A percentile compares a stretch with the other conserved stretches of the same genome.
Conservation (phyloP, 2,888 invertebrate genomes). For the Stenolophus ochropezus region DNA sequence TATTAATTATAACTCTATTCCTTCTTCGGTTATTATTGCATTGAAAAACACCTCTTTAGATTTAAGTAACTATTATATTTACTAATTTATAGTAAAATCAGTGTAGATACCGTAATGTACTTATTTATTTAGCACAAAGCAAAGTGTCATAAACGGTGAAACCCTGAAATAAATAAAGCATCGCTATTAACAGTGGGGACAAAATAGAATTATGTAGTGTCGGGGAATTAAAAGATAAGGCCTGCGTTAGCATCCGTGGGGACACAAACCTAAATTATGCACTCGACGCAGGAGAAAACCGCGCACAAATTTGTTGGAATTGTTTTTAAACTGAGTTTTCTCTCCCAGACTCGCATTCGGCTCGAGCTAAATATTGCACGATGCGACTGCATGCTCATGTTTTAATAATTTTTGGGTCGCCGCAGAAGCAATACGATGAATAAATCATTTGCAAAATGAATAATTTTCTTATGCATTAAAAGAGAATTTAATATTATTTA, state of each 20-base stretch:
- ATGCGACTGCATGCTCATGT: conserved; percentile 30
- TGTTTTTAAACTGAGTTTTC: conserved; percentile 48
- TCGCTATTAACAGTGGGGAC: too few species aligned
- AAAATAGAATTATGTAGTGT: conserved; percentile 45
- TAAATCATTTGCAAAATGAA: conserved; percentile 12
- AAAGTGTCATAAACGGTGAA: too few species aligned
- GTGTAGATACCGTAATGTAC: too few species aligned
- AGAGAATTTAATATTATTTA: background rate
- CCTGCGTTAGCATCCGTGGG: background rate
- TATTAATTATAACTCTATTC: too few species aligned
- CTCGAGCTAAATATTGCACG: background rate
- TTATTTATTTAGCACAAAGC: too few species aligned
- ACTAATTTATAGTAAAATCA: too few species aligned
- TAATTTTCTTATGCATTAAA: conserved; percentile 13
- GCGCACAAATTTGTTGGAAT: conserved; percentile 47
- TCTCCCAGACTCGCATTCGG: background rate
- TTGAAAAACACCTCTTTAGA: too few species aligned
- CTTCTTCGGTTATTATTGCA: too few species aligned
- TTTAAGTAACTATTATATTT: too few species aligned
- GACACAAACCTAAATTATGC: conserved; percentile 54
- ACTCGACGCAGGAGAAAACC: background rate
- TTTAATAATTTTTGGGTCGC: conserved; percentile 19
- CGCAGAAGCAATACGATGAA: background rate
- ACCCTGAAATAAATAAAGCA: too few species aligned
- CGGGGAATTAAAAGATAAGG: conserved; percentile 55